phyloP scores from a whole-genome alignment of 2,797 vertebrate species.

The Spheniscus humboldti region DNA sequence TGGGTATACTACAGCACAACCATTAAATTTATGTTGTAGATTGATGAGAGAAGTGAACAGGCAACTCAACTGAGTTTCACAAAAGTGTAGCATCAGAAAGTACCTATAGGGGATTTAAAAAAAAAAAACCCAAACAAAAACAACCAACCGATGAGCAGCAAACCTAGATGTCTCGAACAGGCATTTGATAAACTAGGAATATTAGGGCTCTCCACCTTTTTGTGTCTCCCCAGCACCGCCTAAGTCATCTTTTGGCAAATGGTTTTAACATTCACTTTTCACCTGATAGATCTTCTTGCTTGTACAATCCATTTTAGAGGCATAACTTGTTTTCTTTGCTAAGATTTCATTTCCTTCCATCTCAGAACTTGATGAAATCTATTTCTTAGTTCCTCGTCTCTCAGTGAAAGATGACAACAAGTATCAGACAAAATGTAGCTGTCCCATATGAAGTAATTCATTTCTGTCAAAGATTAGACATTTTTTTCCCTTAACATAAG shows the following conservation, averaged over 20 bases:
- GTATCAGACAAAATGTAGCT: slow-evolving; percentile 77
- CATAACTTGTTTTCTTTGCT: slow-evolving; percentile 78
- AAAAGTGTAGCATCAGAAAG: not conserved
- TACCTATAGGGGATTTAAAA: not conserved
- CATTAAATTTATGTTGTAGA: not conserved
- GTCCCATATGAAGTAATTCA: slow-evolving; percentile 77
- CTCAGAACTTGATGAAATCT: slow-evolving; percentile 81
- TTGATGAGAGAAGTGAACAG: not conserved
- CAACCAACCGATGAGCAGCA: not conserved
- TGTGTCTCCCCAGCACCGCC: slow-evolving; percentile 32
- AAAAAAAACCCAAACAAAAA: not conserved
- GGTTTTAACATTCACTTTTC: slow-evolving; percentile 71
- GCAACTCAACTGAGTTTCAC: not conserved
- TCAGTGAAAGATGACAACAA: slow-evolving; percentile 76
- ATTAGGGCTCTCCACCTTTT: slow-evolving; percentile 10
- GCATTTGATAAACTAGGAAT: slow-evolving; percentile 56
- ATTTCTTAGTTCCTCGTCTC: slow-evolving; percentile 75
- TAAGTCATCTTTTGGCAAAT: slow-evolving; percentile 66
- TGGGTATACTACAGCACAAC: not conserved
- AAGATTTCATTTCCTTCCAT: slow-evolving; percentile 80
- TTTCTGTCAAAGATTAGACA: slow-evolving; percentile 81
- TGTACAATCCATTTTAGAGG: slow-evolving; percentile 71
- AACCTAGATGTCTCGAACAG: not conserved
- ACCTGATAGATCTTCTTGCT: slow-evolving; percentile 66
- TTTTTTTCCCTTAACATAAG: slow-evolving; percentile 67